Conservation (phyloP, 1,140 invertebrate species). For the Aricia agestis region DNA sequence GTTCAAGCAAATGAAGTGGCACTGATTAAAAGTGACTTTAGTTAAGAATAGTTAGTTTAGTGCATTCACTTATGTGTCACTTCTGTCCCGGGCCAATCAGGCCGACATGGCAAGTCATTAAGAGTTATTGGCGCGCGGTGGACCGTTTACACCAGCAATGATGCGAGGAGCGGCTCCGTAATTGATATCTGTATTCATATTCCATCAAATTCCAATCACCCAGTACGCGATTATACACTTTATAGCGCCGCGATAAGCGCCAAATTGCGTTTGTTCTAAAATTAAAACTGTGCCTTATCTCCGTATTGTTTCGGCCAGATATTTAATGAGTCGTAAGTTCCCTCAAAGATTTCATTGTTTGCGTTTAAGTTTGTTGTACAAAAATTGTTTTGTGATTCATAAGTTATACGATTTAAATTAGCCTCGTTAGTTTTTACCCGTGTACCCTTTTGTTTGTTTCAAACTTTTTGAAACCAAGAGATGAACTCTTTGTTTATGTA, state of each 20-base stretch:
- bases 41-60: conserved; percentile 41
- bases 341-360: conserved; percentile 33
- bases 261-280: not conserved
- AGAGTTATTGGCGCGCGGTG: conserved; percentile 48
- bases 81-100: conserved; percentile 20
- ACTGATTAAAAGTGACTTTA: conserved; percentile 46
- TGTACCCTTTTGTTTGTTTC: not conserved
- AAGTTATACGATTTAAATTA: not conserved
- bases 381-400: conserved; percentile 13
- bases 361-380: conserved; percentile 21
- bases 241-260: not conserved
- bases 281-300: conserved; percentile 13
- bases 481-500: too few relatives aligned
- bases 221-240: conserved; percentile 23
- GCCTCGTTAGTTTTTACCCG: not conserved
- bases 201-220: conserved; percentile 21
- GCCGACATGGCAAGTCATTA: conserved; percentile 42
- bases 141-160: conserved; percentile 39
- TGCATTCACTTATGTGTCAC: conserved; percentile 53
- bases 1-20: conserved; percentile 14
- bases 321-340: conserved; percentile 30
- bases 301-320: conserved; percentile 19
- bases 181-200: conserved; percentile 42
- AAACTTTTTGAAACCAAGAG: too few relatives aligned
- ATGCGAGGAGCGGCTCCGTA: conserved; percentile 50